Conservation (phyloP, 92 coral and sea anemone genomes). For the Plumapathes pennacea region DNA sequence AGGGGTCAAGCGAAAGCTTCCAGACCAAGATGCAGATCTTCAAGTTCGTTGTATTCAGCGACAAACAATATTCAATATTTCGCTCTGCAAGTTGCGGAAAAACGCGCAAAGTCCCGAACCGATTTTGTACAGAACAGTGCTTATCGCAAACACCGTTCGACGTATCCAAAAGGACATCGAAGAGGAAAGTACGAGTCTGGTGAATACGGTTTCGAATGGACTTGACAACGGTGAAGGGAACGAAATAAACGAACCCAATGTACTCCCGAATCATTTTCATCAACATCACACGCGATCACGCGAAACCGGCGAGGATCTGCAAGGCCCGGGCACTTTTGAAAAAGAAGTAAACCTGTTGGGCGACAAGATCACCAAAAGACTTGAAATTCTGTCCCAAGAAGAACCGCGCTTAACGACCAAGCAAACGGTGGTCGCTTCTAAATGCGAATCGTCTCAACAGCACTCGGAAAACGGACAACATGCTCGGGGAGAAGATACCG, state of each 20-base stretch:
- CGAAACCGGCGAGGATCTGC: slow-evolving; percentile 28
- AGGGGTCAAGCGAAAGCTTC: slow-evolving; percentile 80
- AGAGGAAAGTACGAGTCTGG: slow-evolving; percentile 57
- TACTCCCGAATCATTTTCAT: no score
- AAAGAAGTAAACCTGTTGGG: slow-evolving; percentile 66
- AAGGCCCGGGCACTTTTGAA: slow-evolving; percentile 55
- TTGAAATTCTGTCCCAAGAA: slow-evolving; percentile 62
- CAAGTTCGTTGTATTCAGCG: slow-evolving; percentile 92
- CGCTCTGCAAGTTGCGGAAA: slow-evolving; percentile 92
- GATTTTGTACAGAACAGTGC: slow-evolving; percentile 86
- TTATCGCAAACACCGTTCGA: slow-evolving; percentile 90
- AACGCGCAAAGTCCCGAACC: slow-evolving; percentile 78
- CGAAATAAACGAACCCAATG: no score
- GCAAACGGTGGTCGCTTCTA: no score
- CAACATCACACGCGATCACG: slow-evolving; percentile 57
- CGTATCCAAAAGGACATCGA: slow-evolving; percentile 87
- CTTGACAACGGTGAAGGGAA: slow-evolving; percentile 31
- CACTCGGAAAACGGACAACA: slow-evolving; percentile 4
- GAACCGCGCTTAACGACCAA: slow-evolving; percentile 3
- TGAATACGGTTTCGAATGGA: slow-evolving; percentile 18
- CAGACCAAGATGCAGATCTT: slow-evolving; percentile 62
- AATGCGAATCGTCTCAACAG: neutral
- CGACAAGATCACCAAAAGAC: slow-evolving; percentile 70
- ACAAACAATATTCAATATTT: slow-evolving; percentile 92
- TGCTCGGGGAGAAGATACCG: slow-evolving; percentile 35